Percentiles rank a stretch among this genome's conserved stretches.
These are phyloP conservation scores for Phenganax stokvisi DNA, from an alignment of 92 coral and sea anemone species.

Conservation along the genomic window DNA sequence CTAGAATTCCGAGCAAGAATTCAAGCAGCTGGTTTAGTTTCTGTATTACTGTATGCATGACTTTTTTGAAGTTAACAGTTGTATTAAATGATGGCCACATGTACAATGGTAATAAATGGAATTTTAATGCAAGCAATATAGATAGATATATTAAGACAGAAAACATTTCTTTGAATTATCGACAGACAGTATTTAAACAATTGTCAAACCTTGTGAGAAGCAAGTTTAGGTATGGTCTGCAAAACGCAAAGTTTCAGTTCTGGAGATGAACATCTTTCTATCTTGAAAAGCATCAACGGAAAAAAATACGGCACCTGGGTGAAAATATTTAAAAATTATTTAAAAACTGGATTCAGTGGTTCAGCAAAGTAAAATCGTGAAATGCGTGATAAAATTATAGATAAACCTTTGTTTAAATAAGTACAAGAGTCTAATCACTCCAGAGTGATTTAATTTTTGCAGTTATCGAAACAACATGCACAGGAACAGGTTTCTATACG, in stretches of 20 bases:
- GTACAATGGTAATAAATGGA: no score
- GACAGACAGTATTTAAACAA: background rate
- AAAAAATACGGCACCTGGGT: constrained; percentile 67
- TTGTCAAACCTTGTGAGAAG: constrained; percentile 74
- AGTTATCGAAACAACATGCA: no score
- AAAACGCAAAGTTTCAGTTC: constrained; percentile 60
- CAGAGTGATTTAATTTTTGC: no score
- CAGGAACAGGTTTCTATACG: no score
- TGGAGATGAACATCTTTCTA: constrained; percentile 60
- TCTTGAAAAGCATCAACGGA: constrained; percentile 78
- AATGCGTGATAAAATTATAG: background rate
- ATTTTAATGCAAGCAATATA: background rate
- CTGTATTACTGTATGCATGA: no score
- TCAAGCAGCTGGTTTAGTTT: no score
- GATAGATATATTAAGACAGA: background rate
- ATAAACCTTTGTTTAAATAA: no score
- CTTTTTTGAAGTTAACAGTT: no score
- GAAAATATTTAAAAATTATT: background rate
- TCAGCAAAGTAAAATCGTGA: background rate
- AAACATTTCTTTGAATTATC: background rate
- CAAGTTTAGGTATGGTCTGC: constrained; percentile 74
- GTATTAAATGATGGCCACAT: no score
- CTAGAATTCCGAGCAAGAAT: no score
- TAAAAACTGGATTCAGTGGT: background rate
- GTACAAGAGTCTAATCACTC: no score